Percentiles rank a stretch among this genome's conserved stretches.
Conservation (phyloP, 2,888 invertebrate genomes). For the Sympetrum striolatum region DNA sequence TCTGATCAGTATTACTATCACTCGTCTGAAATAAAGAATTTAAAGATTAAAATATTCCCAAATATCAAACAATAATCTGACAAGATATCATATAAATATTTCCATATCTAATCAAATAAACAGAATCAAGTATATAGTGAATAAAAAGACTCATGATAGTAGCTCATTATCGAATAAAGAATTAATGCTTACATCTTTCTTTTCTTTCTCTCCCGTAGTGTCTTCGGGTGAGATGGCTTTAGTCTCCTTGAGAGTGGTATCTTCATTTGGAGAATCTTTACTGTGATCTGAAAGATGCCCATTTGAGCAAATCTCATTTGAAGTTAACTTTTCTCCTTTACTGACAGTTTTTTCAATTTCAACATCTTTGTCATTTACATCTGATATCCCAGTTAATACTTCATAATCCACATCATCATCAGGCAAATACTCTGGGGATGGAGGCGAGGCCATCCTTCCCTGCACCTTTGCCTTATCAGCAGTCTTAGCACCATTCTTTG, state of each 20-base stretch:
- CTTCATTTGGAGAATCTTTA: background rate
- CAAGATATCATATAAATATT: too few species aligned
- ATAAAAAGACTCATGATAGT: too few species aligned
- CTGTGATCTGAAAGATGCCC: background rate
- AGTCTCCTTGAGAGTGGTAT: background rate
- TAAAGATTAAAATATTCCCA: too few species aligned
- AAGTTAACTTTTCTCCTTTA: background rate
- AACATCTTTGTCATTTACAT: background rate
- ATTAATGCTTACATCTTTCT: too few species aligned
- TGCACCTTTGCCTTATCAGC: background rate
- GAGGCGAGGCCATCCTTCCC: background rate
- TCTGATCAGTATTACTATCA: background rate
- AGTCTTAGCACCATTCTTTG: background rate
- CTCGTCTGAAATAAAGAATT: background rate
- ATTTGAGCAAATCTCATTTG: background rate
- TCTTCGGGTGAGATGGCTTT: background rate
- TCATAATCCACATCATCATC: background rate
- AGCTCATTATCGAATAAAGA: too few species aligned
- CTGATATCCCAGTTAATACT: background rate
- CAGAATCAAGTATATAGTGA: too few species aligned
- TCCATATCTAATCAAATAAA: too few species aligned
- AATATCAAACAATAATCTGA: too few species aligned
- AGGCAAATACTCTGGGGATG: conserved; percentile 20
- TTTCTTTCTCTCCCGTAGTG: background rate
- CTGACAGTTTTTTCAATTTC: background rate